A percentile compares a stretch with the other conserved stretches of the same genome.
phyloP scores from a whole-genome alignment of 2,797 vertebrate species.

The Kryptolebias ocellatus region DNA sequence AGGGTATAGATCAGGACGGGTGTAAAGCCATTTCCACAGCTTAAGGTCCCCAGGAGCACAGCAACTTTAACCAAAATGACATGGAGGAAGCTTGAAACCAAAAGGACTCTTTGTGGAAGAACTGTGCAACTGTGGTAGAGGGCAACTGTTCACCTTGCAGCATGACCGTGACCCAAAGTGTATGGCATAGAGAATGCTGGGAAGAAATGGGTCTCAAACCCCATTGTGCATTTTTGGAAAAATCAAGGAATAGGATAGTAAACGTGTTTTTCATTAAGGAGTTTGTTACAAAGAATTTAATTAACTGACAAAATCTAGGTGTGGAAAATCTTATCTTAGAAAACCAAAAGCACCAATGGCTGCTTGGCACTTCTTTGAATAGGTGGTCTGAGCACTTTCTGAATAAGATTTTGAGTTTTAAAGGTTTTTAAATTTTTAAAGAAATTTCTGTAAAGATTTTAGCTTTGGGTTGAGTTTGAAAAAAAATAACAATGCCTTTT shows the following conservation, averaged over 20 bases:
- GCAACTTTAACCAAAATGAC: not conserved
- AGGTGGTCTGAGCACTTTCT: too few relatives aligned
- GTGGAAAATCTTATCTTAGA: too few relatives aligned
- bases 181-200: not conserved
- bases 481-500: too few relatives aligned
- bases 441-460: too few relatives aligned
- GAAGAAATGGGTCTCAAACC: not conserved
- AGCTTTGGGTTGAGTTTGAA: too few relatives aligned
- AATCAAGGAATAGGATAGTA: not conserved
- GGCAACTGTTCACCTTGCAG: not conserved
- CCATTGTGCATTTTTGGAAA: not conserved
- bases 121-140: not conserved
- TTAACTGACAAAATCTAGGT: too few relatives aligned
- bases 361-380: too few relatives aligned
- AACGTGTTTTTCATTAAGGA: too few relatives aligned
- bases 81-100: not conserved
- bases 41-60: not conserved
- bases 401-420: too few relatives aligned
- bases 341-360: too few relatives aligned
- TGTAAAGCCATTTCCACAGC: not conserved
- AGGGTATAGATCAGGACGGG: not conserved
- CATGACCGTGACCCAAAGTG: not conserved
- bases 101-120: not conserved
- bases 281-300: too few relatives aligned
- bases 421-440: too few relatives aligned